Evolutionary conservation across 2,113 vertebrate species (phyloP).

Genomic region (Heterotilapia buettikoferi): DNA sequence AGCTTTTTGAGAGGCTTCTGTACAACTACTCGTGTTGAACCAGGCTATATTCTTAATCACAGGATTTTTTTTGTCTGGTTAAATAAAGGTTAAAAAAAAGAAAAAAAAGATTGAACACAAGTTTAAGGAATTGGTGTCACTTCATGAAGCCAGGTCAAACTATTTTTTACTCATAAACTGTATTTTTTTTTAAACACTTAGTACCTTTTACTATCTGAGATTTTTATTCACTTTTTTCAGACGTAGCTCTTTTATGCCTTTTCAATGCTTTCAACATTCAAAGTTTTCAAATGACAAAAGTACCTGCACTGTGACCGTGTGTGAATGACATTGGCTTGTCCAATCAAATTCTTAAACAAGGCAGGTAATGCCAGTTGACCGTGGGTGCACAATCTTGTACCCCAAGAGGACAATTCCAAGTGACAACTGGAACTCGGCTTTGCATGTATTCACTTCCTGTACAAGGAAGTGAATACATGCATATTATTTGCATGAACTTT

Average conservation of each 20-base stretch:
- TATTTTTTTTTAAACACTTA: neutral
- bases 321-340: rapidly evolving
- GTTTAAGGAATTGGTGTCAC: neutral
- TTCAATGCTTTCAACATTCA: neutral
- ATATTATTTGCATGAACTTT: neutral
- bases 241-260: neutral
- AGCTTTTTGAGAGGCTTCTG: rapidly evolving
- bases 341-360: neutral
- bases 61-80: neutral
- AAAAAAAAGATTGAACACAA: neutral
- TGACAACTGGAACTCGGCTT: neutral
- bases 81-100: rapidly evolving
- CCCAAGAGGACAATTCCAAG: neutral
- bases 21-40: rapidly evolving
- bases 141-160: neutral
- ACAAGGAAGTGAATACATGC: neutral
- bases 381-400: neutral
- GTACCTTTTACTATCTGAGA: neutral
- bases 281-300: neutral
- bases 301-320: neutral
- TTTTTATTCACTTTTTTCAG: neutral
- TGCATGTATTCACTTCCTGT: neutral
- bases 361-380: neutral
- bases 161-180: neutral
- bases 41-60: rapidly evolving